A percentile compares a stretch with the other conserved stretches of the same genome.
phyloP scores from a whole-genome alignment of 1,140 invertebrate species.

The Diploscapter pachys region DNA sequence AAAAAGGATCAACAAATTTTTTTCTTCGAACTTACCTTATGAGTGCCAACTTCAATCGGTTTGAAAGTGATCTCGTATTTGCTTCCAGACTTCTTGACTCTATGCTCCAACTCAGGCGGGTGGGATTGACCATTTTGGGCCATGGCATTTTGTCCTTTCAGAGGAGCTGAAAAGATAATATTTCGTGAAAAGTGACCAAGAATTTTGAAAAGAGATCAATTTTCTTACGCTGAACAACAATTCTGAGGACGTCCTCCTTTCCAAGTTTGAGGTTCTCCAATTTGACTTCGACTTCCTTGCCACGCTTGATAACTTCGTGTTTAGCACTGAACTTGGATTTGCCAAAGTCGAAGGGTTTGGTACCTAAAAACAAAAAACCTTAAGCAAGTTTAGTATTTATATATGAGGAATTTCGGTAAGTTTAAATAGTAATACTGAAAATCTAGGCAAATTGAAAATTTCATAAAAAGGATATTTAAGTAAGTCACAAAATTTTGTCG shows the following conservation, averaged over 20 bases:
- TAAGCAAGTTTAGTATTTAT: too few relatives aligned
- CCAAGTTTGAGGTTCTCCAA: slow-evolving; percentile 51
- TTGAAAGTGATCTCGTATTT: slow-evolving; percentile 56
- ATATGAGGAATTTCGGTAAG: too few relatives aligned
- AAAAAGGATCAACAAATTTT: too few relatives aligned
- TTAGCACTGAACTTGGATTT: slow-evolving; percentile 55
- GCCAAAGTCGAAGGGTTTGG: slow-evolving; percentile 50
- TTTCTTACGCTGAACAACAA: slow-evolving; percentile 49
- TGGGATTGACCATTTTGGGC: background rate
- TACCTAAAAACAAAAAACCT: too few relatives aligned
- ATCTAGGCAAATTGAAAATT: too few relatives aligned
- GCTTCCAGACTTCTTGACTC: slow-evolving; percentile 54
- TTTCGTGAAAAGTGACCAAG: too few relatives aligned
- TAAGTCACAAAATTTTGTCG: too few relatives aligned
- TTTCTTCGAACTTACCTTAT: slow-evolving; percentile 35
- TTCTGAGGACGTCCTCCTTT: slow-evolving; percentile 51
- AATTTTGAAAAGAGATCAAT: slow-evolving; percentile 28
- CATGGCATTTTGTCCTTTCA: slow-evolving; percentile 1
- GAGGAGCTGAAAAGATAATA: slow-evolving; percentile 11
- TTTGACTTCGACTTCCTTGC: slow-evolving; percentile 55
- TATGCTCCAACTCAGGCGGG: slow-evolving; percentile 33
- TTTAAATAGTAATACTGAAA: too few relatives aligned
- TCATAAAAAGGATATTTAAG: too few relatives aligned
- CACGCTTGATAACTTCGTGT: slow-evolving; percentile 48
- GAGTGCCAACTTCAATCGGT: slow-evolving; percentile 54